Conservation (phyloP, 1,140 invertebrate genomes). For the Brachystomella parvula region DNA sequence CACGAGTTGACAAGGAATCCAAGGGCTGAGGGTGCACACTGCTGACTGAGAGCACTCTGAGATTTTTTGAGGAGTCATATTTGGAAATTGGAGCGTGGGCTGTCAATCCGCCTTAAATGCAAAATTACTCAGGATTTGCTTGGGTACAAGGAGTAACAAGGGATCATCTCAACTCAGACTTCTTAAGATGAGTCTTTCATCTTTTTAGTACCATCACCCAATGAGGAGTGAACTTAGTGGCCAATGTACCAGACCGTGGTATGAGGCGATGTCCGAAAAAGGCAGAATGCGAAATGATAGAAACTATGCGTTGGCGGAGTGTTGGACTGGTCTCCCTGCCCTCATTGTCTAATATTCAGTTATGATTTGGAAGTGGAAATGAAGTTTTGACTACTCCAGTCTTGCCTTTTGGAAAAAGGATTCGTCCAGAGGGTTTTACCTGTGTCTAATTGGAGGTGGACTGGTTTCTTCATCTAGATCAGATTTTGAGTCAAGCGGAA, state of each 20-base stretch:
- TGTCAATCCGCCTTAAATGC: not conserved
- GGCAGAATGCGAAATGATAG: slow-evolving; percentile 28
- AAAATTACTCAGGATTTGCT: not conserved
- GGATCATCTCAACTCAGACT: no score
- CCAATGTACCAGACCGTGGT: not conserved
- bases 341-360: slow-evolving; percentile 35
- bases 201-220: not conserved
- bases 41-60: no score
- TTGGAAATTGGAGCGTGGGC: not conserved
- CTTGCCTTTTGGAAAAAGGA: no score
- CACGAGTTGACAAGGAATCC: no score
- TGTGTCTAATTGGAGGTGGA: no score
- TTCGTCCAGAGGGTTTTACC: no score
- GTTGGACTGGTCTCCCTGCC: slow-evolving; percentile 32
- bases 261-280: slow-evolving; percentile 33
- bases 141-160: no score
- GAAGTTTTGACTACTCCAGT: no score
- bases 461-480: no score
- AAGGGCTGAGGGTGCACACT: no score
- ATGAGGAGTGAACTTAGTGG: not conserved
- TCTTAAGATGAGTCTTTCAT: not conserved
- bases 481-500: no score
- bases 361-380: slow-evolving; percentile 34
- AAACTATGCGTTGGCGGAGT: slow-evolving; percentile 37
- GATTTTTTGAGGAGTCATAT: not conserved